A percentile compares a stretch with the other conserved stretches of the same genome.
phyloP scores from a whole-genome alignment of 2,797 vertebrate species.

The Discoglossus pictus region DNA sequence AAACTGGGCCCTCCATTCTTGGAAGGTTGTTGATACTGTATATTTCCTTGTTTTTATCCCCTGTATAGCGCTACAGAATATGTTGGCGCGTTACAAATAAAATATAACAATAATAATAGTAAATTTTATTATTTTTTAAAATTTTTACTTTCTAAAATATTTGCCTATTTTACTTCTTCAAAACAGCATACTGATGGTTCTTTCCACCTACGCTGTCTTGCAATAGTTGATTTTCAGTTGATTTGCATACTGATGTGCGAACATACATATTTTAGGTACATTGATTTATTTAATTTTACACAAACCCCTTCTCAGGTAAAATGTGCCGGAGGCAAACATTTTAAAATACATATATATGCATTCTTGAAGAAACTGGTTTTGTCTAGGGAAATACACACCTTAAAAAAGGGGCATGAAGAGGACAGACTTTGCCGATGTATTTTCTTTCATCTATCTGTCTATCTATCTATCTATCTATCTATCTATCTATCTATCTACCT shows the following conservation, averaged over 20 bases:
- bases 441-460: background rate
- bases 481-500: too few species aligned
- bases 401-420: background rate
- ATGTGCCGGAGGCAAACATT: conserved; percentile 18
- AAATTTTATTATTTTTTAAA: too few species aligned
- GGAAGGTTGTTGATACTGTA: too few species aligned
- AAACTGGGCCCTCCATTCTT: too few species aligned
- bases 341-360: conserved; percentile 21
- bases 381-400: background rate
- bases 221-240: background rate
- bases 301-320: background rate
- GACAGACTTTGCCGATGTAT: background rate
- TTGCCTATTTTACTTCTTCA: too few species aligned
- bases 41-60: too few species aligned
- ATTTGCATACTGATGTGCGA: conserved; percentile 12
- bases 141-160: too few species aligned
- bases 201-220: too few species aligned
- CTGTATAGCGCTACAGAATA: too few species aligned
- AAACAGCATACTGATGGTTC: too few species aligned
- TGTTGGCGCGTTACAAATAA: too few species aligned
- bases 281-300: background rate
- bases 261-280: background rate
- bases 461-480: background rate
- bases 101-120: too few species aligned
- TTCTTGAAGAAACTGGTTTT: conserved; percentile 38